Conservation (phyloP, 2,888 invertebrate genomes). For the Linhomoeus sp. region DNA sequence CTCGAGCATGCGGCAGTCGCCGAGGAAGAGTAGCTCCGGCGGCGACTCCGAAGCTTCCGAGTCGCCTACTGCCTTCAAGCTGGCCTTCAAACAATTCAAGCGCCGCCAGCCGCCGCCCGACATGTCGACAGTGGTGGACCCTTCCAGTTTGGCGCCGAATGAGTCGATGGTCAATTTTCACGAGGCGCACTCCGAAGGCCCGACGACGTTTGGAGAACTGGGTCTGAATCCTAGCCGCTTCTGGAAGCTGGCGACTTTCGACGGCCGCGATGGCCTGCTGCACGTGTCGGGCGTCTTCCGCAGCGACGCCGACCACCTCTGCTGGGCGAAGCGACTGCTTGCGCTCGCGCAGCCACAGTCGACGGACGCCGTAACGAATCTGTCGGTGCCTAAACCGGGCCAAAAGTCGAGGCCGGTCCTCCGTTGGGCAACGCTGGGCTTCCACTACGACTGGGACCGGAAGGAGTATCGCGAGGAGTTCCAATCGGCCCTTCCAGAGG, state of each 20-base stretch:
- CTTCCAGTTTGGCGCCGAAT: constrained; percentile 14
- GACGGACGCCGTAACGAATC: background rate
- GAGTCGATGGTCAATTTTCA: no score
- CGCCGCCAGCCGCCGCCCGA: constrained; percentile 45
- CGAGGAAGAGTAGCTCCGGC: no score
- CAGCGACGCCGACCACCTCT: background rate
- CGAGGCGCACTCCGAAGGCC: no score
- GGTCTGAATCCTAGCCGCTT: background rate
- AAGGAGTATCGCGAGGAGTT: constrained; percentile 40
- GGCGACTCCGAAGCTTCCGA: no score
- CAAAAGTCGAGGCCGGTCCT: constrained; percentile 29
- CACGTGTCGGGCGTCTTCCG: constrained; percentile 20
- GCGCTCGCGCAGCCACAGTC: background rate
- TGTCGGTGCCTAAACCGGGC: no score
- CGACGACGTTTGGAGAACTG: background rate
- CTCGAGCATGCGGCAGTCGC: no score
- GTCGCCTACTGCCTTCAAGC: constrained; percentile 38
- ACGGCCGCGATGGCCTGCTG: constrained; percentile 15
- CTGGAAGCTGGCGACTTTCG: background rate
- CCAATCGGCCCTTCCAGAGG: constrained; percentile 48
- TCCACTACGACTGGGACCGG: constrained; percentile 93
- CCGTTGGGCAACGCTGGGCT: constrained; percentile 86
- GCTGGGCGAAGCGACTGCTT: background rate
- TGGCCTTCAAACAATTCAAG: constrained; percentile 58
- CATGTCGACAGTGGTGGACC: constrained; percentile 43